Base-by-base conservation (phyloP, 2,113 vertebrate genomes). In the Cyprinodon tularosa region DNA sequence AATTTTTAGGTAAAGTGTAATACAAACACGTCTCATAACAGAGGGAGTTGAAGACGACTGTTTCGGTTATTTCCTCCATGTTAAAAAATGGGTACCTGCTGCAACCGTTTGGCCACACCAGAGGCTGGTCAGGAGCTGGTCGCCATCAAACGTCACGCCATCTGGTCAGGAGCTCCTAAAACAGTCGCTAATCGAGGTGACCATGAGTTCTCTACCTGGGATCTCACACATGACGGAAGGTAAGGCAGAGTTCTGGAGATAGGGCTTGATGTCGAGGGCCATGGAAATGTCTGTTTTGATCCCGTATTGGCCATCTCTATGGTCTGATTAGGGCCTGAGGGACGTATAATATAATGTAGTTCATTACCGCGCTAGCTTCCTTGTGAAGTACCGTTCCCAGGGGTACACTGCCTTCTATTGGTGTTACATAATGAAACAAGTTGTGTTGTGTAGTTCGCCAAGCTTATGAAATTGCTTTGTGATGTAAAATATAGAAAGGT, bases 141-240 rank as follows among this genome's bases (percentile, higher is more conserved):
- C 6, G 42, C 71, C 22, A 48, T 92, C 59, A 90, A 85, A 61
- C 80, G 66, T 0, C 84, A 87, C 38, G 7, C 70, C 0, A 5
- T 71, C 39, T 86, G 86, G 89, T 76, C 80, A 4, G 42, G 59
- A 65, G 39, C 62, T 10, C 22, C 87, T 37, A 72, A 62, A 60
- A 74, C 67, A 17, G 61, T 74, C 63, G 13, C 80, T 4, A 71
- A 70, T 45, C 12, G 64, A 0, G 38, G 66, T 3, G 71, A 81
- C 53, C 74, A 83, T 22, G 85, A 90, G 12, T 86, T 88, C 57
- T 84, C 84, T 68, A 88, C 89, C 0, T 91, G 89, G 90, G 84
- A 93, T 62, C 74, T 85, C 70, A 86, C 17, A 2, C 17, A 64
- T 42, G 80, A 78, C 62, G 0, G 62, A 0, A 88, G 92, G 92